phyloP scores from a whole-genome alignment of 2,797 vertebrate genomes.

The Botia almorhae region DNA sequence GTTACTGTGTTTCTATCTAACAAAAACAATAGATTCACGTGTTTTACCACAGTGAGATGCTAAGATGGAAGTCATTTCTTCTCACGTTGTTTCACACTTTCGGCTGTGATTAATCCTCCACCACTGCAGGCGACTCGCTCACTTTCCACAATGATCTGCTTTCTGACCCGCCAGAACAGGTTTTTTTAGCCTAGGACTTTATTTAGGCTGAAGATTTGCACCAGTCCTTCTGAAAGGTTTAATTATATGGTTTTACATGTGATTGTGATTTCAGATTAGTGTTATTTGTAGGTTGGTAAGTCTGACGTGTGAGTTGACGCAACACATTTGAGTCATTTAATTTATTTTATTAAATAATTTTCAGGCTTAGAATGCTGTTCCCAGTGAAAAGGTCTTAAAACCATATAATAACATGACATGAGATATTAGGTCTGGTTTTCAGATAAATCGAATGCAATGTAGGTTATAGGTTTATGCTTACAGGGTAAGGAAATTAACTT shows the following conservation, averaged over 20 bases:
- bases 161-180: slow-evolving; percentile 13
- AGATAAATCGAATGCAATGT: not conserved
- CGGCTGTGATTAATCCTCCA: slow-evolving; percentile 40
- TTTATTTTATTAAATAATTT: not conserved
- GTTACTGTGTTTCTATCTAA: not conserved
- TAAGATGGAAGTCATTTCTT: slow-evolving; percentile 16
- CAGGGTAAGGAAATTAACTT: not conserved
- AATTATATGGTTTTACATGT: slow-evolving; percentile 25
- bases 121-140: slow-evolving; percentile 1
- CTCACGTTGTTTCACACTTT: slow-evolving; percentile 38
- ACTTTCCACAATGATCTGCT: slow-evolving; percentile 21
- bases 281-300: slow-evolving; percentile 5
- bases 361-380: not conserved
- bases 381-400: not conserved
- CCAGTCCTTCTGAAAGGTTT: slow-evolving; percentile 12
- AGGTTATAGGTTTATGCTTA: not conserved
- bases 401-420: no score
- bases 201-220: not conserved
- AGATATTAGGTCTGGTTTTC: not conserved
- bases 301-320: slow-evolving; percentile 7
- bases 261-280: slow-evolving; percentile 23
- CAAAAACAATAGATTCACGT: not conserved
- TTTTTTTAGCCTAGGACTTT: slow-evolving; percentile 12
- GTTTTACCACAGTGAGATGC: not conserved
- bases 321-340: not conserved